Percentiles rank a stretch among this genome's conserved stretches.
These are phyloP conservation scores for Nanorana parkeri DNA, from an alignment of 2,113 vertebrate genomes.

Conservation along the genomic window DNA sequence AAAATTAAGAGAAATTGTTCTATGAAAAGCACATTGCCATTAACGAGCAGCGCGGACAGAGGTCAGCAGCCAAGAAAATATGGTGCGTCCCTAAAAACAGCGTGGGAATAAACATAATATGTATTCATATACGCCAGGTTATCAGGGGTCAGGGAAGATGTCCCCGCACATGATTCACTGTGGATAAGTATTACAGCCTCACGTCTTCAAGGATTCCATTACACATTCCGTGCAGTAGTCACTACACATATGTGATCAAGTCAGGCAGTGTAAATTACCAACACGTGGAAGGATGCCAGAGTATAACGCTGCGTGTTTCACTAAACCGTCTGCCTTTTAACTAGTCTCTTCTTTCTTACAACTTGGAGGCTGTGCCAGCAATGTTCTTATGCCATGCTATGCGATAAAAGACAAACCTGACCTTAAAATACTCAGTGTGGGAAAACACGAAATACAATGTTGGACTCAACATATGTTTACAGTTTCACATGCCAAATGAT, in stretches of 20 bases:
- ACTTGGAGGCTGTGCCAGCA: too few relatives aligned
- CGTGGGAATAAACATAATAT: background rate
- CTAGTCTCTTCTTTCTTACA: too few relatives aligned
- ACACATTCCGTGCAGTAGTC: background rate
- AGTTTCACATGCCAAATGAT: too few relatives aligned
- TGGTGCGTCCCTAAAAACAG: background rate
- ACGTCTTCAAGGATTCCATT: background rate
- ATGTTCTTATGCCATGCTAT: too few relatives aligned
- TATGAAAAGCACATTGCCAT: constrained; percentile 33
- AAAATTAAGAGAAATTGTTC: constrained; percentile 48
- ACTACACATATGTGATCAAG: too few relatives aligned
- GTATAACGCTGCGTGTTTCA: too few relatives aligned
- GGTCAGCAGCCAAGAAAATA: background rate
- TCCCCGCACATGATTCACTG: background rate
- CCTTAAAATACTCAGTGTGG: too few relatives aligned
- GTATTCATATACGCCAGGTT: background rate
- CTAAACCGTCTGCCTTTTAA: too few relatives aligned
- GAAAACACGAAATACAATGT: too few relatives aligned
- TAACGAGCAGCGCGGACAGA: constrained; percentile 11
- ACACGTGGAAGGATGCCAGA: background rate
- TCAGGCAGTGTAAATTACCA: background rate
- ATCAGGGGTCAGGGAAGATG: background rate
- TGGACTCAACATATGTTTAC: too few relatives aligned
- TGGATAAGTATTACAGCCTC: background rate
- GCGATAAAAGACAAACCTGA: too few relatives aligned